Evolutionary conservation across 2,797 vertebrate species (phyloP).

Genomic region (Sebastes cheni): DNA sequence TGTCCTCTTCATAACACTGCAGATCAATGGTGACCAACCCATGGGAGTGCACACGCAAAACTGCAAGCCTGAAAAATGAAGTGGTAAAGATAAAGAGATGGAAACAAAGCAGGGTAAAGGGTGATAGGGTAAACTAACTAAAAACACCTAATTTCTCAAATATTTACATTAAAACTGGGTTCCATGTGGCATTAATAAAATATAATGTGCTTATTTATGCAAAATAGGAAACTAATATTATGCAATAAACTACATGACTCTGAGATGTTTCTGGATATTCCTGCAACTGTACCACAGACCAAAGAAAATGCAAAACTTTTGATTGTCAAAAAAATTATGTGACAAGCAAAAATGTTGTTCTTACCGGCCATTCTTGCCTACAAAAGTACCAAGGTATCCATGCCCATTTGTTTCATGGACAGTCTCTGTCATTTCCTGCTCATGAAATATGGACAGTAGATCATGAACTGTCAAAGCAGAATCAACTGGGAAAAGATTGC

Average conservation of each 20-base stretch:
- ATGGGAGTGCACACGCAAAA: conserved; percentile 92
- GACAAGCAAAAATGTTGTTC: background rate
- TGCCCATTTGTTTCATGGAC: conserved; percentile 93
- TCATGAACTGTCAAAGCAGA: conserved; percentile 88
- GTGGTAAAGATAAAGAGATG: background rate
- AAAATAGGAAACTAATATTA: conserved; percentile 70
- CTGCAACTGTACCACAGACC: background rate
- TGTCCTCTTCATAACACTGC: conserved; percentile 88
- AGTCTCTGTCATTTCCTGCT: conserved; percentile 96
- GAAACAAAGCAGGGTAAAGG: background rate
- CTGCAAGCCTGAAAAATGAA: conserved; percentile 85
- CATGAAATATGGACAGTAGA: conserved; percentile 95
- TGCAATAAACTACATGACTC: background rate
- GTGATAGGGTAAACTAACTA: background rate
- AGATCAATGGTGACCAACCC: conserved; percentile 94
- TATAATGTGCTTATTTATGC: background rate
- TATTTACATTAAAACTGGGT: background rate
- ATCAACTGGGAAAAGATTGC: conserved; percentile 83
- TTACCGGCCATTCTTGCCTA: conserved; percentile 95
- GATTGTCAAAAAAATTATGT: background rate
- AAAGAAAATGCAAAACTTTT: background rate
- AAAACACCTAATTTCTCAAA: background rate
- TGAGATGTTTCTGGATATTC: too few species aligned
- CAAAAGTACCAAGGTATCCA: conserved; percentile 93
- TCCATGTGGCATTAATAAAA: background rate